Evolutionary conservation across 2,797 vertebrate species (phyloP), one percentile per base, ranked within the genome.

Genomic region (Molossus molossus): DNA sequence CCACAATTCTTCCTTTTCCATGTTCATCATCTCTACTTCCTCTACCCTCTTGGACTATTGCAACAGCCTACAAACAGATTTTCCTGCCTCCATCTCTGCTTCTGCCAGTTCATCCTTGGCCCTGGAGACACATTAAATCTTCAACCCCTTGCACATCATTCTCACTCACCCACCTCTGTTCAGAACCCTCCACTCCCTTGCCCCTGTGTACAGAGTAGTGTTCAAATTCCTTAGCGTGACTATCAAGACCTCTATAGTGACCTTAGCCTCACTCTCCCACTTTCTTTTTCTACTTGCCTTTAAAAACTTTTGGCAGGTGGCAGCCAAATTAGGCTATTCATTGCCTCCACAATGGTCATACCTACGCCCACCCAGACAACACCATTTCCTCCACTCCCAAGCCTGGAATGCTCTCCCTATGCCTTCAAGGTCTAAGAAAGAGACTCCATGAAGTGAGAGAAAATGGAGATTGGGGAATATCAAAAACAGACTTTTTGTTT

Each of bases 401-500:
- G 62, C 79, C 77, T 64, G 76, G 90, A 96, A 94, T 69, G 57
- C 14, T 84, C 53, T 83, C 65, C 45, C 29, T 3, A 0, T 90
- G 76, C 50, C 90, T 80, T 88, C 14, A 4, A 40, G 57, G 53
- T 57, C 92, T 85, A 60, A 69, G 50, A 85, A 95, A 77, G 64
- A 93, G 33, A 79, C 87, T 81, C 89, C 48, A 50, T 29, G 62
- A 91, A 77, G 57, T 40, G 48, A 93, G 45, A 87, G 69, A 91
- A 91, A 25, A 90, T 20, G 53, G 48, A 95, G 94, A 94, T 20
- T 13, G 33, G 57, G 48, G 60, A 80, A 89, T 96, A 96, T 64
- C 60, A 67, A 94, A 96, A 92, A 40, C 93, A 93, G 88, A 84
- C 65, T 86, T 77, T 67, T 60, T 53, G 20, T 91, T 91, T 97